These are phyloP conservation scores for Ichneumon xanthorius DNA, from an alignment of 2,888 invertebrate species.

Conservation along the genomic window DNA sequence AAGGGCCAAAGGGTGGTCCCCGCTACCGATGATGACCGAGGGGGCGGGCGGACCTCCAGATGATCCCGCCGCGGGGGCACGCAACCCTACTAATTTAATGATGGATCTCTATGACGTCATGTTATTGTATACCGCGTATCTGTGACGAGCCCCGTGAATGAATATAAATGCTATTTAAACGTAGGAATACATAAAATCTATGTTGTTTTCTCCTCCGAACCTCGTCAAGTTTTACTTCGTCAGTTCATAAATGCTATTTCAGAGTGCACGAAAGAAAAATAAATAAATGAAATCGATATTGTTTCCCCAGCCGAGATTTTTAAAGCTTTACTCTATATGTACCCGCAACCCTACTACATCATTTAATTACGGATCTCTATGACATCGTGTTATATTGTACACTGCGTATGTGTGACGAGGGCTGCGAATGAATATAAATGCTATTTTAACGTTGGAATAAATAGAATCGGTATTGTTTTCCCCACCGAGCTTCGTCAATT, in stretches of 20 bases:
- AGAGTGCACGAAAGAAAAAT: background rate
- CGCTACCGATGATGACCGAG: slow-evolving; percentile 61
- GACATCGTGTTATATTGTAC: slow-evolving; percentile 6
- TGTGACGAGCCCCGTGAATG: too few species aligned
- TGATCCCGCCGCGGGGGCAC: slow-evolving; percentile 76
- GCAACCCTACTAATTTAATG: slow-evolving; percentile 80
- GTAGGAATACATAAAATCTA: too few species aligned
- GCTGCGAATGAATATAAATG: background rate
- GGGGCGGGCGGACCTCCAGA: slow-evolving; percentile 62
- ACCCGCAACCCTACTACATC: slow-evolving; percentile 64
- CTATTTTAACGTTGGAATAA: too few species aligned
- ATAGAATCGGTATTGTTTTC: too few species aligned
- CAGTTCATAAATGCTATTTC: too few species aligned
- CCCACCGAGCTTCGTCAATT: too few species aligned
- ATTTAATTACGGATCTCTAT: slow-evolving; percentile 79
- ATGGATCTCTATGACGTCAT: slow-evolving; percentile 69
- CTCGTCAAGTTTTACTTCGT: too few species aligned
- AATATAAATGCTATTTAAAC: background rate
- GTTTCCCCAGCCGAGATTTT: too few species aligned
- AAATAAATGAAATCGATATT: too few species aligned
- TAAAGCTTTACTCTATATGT: too few species aligned
- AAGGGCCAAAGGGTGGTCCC: slow-evolving; percentile 47
- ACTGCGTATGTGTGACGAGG: too few species aligned
- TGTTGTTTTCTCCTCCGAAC: too few species aligned
- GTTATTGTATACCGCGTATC: background rate